Percentiles rank a stretch among this genome's conserved stretches.
These are phyloP conservation scores for Drosophila setifemur DNA, from an alignment of 1,140 invertebrate genomes.

Conservation along the genomic window DNA sequence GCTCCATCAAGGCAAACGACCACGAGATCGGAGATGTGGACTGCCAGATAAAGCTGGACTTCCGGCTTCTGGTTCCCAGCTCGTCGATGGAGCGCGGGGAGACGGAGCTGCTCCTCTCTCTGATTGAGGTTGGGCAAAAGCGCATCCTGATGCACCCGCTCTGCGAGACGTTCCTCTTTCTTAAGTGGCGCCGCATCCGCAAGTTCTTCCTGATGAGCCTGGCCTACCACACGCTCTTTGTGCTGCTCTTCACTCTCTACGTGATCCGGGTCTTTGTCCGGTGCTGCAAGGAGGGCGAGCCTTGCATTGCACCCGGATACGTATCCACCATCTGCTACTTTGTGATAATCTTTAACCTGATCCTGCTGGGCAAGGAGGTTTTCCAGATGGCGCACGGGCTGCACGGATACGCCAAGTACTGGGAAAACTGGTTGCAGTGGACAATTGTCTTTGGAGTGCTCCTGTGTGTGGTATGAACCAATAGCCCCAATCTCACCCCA, in stretches of 20 bases:
- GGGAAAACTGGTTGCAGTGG: constrained; percentile 93
- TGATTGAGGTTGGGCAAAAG: constrained; percentile 89
- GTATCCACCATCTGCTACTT: constrained; percentile 84
- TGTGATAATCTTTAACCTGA: constrained; percentile 85
- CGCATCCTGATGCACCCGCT: constrained; percentile 91
- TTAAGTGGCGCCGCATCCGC: constrained; percentile 92
- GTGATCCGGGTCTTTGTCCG: constrained; percentile 85
- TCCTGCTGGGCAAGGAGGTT: constrained; percentile 87
- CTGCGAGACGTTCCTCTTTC: constrained; percentile 90
- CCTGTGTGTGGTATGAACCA: constrained; percentile 84
- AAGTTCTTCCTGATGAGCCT: constrained; percentile 92
- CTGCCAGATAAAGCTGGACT: constrained; percentile 91
- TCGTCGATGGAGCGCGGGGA: constrained; percentile 85
- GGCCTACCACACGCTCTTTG: constrained; percentile 90
- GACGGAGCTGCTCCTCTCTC: constrained; percentile 88
- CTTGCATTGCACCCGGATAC: constrained; percentile 83
- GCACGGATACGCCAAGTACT: constrained; percentile 88
- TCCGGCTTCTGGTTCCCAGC: constrained; percentile 87
- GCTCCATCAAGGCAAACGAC: constrained; percentile 89
- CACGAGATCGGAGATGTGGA: constrained; percentile 92
- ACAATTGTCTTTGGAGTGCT: constrained; percentile 88
- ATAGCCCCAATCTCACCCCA: neutral
- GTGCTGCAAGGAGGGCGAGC: constrained; percentile 69
- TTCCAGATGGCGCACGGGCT: constrained; percentile 88
- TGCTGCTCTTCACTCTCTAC: constrained; percentile 88